Evolutionary conservation across 1,140 invertebrate genomes (phyloP), one percentile per base, ranked within the genome.

Genomic region (Zaprionus gabonicus): DNA sequence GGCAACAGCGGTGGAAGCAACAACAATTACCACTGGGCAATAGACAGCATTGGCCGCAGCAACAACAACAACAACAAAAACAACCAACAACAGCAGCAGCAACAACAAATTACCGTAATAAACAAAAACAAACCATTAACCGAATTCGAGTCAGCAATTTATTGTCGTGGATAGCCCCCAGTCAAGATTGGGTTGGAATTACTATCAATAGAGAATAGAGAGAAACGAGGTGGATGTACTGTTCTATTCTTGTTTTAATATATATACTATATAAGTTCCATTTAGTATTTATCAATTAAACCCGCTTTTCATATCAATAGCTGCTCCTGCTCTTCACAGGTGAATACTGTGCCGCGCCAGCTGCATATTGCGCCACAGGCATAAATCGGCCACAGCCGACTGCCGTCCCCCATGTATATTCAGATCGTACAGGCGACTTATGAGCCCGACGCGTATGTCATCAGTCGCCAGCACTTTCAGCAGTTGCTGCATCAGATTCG

Each of bases 361-460:
- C 75, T 95, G 94, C 93, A 97, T 97, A 93, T 97, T 97, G 65
- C 96, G 94, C 76, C 97, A 94, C 76, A 97, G 94, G 91, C 96
- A 97, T 34, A 97, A 93, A 93, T 97, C 97, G 86, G 96, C 95
- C 1, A 97, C 96, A 49, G 97, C 97, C 44, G 96, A 95, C 86
- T 96, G 96, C 44, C 97, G 94, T 1, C 97, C 97, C 36, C 94
- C 93, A 51, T 94, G 83, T 6, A 95, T 95, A 65, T 95, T 94
- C 20, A 97, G 93, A 91, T 98, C 97, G 93, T 98, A 97, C 20
- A 98, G 93, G 81, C 96, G 75, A 51, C 78, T 81, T 12, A 93
- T 92, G 9, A 93, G 72, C 1, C 92, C 92, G 2, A 93, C 91
- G 3, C 81, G 82, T 74, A 93, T 79, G 23, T 93, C 92, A n/a